Percentiles rank a stretch among this genome's conserved stretches.
phyloP scores from a whole-genome alignment of 2,888 invertebrate species.

The Nephrotoma flavescens region DNA sequence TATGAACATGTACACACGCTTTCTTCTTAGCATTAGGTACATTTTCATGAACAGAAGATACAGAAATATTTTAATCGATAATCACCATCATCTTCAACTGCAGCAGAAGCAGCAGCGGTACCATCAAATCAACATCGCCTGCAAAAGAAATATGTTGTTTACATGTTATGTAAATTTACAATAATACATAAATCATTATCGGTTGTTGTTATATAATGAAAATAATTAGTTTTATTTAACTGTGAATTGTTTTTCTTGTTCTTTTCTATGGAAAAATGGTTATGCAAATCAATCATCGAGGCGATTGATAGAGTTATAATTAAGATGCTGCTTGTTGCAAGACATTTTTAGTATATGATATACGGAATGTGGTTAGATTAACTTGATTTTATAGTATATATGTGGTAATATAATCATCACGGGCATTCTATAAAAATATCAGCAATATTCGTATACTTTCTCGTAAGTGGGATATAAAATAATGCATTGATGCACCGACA shows the following conservation, averaged over 20 bases:
- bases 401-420: not conserved
- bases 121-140: not conserved
- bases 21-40: not conserved
- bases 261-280: not conserved
- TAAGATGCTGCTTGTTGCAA: not conserved
- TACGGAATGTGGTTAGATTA: not conserved
- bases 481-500: not conserved
- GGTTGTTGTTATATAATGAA: not conserved
- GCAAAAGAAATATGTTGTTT: not conserved
- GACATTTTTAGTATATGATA: not conserved
- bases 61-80: not conserved
- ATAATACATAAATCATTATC: not conserved
- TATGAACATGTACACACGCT: not conserved
- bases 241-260: not conserved
- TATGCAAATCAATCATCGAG: not conserved
- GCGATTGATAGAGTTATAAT: not conserved
- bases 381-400: not conserved
- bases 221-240: not conserved
- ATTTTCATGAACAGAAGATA: not conserved
- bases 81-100: not conserved
- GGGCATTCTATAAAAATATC: not conserved
- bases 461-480: not conserved
- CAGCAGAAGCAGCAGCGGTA: not conserved
- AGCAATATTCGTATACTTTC: not conserved
- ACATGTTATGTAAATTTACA: not conserved